Base-by-base conservation (phyloP, 23 tunicate species). In the Diplosoma virens region DNA sequence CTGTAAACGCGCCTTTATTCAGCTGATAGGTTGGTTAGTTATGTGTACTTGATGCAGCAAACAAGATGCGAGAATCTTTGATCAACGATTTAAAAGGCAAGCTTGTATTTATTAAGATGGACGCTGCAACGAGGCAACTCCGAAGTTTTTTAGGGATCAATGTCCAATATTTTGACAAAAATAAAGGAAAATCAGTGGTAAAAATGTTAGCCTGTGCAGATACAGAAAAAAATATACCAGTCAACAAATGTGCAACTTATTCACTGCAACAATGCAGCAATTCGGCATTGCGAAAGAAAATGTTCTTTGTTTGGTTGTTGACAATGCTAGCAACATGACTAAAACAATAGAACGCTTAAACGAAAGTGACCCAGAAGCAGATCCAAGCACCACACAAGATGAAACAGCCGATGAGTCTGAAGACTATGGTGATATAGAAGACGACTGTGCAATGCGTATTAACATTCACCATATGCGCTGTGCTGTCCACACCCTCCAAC, bases 301-400 rank as follows among this genome's bases (percentile, higher is more conserved):
- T 61, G 35, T 61, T 27, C 35, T 26, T 7, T 27, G 35, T 27
- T 61, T 61, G 35, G 35, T 61, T 61, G 35, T 61, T 27, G 69
- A 61, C 69, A 61, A 61, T 29, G 69, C 69, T 6, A 61, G 69
- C 35, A 61, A 26, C 35, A 61, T 61, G 69, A 61, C 69, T 26
- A 61, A 29, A 61, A 61, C 69, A 2, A 22, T 61, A 61, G 69
- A 29, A 29, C 69, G 34, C 23, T 29, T 61, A 61, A 61, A 61
- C 69, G 35, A 61, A 61, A 61, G 30, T 22, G 69, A 61, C 21
- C n/a, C n/a, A n/a, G n/a, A n/a, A n/a, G n/a, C n/a, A n/a, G n/a
- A n/a, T n/a, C n/a, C n/a, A n/a, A n/a, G n/a, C n/a, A n/a, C n/a
- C n/a, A n/a, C n/a, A n/a, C 34, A 18, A 61, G 69, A 61, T 61